Conservation (phyloP, 2,888 invertebrate genomes). For the Stenoptilia bipunctidactyla region DNA sequence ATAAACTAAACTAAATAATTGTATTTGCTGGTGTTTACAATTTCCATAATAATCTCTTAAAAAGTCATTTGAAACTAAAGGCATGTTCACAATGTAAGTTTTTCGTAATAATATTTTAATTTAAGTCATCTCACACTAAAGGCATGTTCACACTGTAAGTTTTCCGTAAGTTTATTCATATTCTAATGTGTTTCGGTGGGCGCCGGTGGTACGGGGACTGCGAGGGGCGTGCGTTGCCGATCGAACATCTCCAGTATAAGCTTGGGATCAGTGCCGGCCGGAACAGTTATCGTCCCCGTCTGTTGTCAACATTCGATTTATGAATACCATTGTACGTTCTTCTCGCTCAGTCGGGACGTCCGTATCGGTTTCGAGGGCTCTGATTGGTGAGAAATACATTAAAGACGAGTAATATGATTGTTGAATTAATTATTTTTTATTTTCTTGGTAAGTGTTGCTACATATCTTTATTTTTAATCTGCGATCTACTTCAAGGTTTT, state of each 20-base stretch:
- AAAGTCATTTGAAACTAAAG: no score
- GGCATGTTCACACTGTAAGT: background rate
- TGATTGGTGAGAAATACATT: background rate
- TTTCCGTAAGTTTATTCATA: conserved; percentile 7
- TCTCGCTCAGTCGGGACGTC: conserved; percentile 56
- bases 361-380: conserved; percentile 33
- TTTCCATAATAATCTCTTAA: no score
- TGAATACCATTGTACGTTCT: conserved; percentile 65
- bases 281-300: conserved; percentile 69
- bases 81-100: background rate
- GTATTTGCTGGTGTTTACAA: no score
- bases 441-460: no score
- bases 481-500: no score
- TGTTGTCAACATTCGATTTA: conserved; percentile 32
- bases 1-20: no score
- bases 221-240: conserved; percentile 54
- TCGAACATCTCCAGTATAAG: conserved; percentile 70
- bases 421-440: no score
- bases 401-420: conserved; percentile 1
- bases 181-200: conserved; percentile 34
- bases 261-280: conserved; percentile 68
- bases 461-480: no score
- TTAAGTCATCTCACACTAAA: conserved; percentile 20
- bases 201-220: conserved; percentile 47
- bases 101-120: conserved; percentile 7